Evolutionary conservation across 1,140 invertebrate species (phyloP).

Genomic region (Procambarus virginalis): DNA sequence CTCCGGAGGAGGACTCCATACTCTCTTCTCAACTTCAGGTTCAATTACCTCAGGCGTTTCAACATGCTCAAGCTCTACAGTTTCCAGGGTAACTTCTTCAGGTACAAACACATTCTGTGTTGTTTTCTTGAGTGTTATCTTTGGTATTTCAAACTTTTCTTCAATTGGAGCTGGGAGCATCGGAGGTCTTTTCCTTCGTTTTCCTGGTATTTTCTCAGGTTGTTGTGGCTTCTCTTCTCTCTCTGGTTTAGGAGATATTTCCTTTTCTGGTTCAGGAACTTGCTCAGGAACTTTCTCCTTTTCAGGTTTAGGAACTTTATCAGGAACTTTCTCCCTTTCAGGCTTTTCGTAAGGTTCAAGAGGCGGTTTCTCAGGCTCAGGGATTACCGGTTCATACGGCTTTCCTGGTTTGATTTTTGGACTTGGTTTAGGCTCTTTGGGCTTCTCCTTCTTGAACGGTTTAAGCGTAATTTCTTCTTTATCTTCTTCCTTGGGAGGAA

Average conservation of each 20-base stretch:
- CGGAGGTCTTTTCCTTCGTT: constrained; percentile 21
- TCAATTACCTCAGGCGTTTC: constrained; percentile 53
- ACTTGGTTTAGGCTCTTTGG: constrained; percentile 71
- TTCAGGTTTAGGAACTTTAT: constrained; percentile 1
- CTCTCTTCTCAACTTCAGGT: constrained; percentile 39
- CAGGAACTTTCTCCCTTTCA: constrained; percentile 6
- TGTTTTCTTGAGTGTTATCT: constrained; percentile 34
- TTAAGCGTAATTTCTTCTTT: constrained; percentile 75
- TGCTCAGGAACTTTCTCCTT: constrained; percentile 15
- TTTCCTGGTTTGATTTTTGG: constrained; percentile 73
- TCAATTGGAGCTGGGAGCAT: constrained; percentile 64
- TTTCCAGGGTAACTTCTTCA: constrained; percentile 52
- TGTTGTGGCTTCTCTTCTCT: constrained; percentile 64
- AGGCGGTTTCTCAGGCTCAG: constrained; percentile 46
- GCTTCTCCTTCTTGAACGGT: constrained; percentile 73
- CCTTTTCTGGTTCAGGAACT: constrained; percentile 2
- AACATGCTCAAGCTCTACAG: constrained; percentile 56
- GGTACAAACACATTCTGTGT: constrained; percentile 52
- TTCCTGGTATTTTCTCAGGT: constrained; percentile 16
- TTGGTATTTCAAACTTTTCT: constrained; percentile 28
- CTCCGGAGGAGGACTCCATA: constrained; percentile 59
- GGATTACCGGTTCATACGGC: constrained; percentile 29
- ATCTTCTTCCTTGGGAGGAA: constrained; percentile 57
- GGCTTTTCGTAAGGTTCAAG: constrained; percentile 47
- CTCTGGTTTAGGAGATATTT: constrained; percentile 64